Conservation (phyloP, 2,113 vertebrate species). For the Daubentonia madagascariensis region DNA sequence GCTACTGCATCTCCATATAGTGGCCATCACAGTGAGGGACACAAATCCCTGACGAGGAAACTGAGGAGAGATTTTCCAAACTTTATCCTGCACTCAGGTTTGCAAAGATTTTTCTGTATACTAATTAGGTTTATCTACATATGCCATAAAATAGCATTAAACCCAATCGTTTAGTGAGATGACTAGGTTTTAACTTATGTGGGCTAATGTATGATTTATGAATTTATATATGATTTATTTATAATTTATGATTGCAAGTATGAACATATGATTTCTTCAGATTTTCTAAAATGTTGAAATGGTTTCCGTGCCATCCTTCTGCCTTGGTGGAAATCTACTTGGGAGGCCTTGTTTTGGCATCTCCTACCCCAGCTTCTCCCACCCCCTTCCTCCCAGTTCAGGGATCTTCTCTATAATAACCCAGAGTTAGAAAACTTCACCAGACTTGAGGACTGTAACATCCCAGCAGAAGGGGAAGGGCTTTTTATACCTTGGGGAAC, state of each 20-base stretch:
- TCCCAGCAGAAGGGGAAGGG: background rate
- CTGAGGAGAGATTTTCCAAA: background rate
- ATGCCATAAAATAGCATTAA: background rate
- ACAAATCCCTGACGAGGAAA: background rate
- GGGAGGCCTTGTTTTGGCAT: background rate
- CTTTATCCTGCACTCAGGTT: background rate
- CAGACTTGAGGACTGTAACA: background rate
- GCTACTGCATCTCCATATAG: rapidly evolving
- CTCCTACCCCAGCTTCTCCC: background rate
- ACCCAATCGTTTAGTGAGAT: background rate
- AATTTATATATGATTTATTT: background rate
- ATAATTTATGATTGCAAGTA: background rate
- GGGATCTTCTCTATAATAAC: background rate
- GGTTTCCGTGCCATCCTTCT: background rate
- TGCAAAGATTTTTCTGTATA: background rate
- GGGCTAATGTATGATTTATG: background rate
- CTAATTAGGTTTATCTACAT: background rate
- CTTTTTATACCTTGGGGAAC: background rate
- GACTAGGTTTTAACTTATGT: background rate
- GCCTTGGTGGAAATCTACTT: background rate
- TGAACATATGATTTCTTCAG: background rate
- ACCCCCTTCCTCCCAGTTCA: background rate
- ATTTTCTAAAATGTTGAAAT: background rate
- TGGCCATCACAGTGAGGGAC: background rate
- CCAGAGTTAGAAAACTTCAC: background rate